Conservation (phyloP, 2,113 vertebrate species). For the Dasyurus viverrinus region DNA sequence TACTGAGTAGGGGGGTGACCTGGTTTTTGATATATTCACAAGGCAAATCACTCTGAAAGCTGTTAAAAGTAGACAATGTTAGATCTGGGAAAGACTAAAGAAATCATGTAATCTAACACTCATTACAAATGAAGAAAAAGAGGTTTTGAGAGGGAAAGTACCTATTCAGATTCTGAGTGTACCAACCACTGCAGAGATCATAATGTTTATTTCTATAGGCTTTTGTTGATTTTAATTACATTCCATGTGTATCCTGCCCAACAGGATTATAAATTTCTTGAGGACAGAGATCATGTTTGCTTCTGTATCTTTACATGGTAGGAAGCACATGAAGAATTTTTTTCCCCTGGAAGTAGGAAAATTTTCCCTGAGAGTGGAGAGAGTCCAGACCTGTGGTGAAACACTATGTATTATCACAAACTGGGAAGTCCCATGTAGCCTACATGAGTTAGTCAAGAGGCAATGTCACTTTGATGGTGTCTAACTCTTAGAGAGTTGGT, state of each 20-base stretch:
- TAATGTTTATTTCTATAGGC: not conserved
- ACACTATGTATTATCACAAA: not conserved
- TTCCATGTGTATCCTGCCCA: not conserved
- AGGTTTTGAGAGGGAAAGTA: not conserved
- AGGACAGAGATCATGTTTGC: not conserved
- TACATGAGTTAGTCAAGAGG: not conserved
- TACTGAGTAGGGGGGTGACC: not conserved
- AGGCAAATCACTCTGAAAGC: not conserved
- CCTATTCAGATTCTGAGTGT: not conserved
- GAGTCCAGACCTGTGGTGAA: not conserved
- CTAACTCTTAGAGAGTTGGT: not conserved
- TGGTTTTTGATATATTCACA: not conserved
- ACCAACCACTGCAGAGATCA: not conserved
- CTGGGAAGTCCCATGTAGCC: not conserved
- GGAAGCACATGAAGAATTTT: not conserved
- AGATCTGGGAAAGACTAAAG: not conserved
- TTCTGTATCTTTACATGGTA: not conserved
- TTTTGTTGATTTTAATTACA: not conserved
- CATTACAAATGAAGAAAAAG: not conserved
- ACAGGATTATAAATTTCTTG: not conserved
- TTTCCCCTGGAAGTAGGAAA: no score
- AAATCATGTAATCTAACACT: not conserved
- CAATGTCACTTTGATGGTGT: not conserved
- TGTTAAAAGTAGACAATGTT: not conserved
- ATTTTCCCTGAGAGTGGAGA: not conserved